phyloP scores from a whole-genome alignment of 1,140 invertebrate species.

The Linepithema humile region DNA sequence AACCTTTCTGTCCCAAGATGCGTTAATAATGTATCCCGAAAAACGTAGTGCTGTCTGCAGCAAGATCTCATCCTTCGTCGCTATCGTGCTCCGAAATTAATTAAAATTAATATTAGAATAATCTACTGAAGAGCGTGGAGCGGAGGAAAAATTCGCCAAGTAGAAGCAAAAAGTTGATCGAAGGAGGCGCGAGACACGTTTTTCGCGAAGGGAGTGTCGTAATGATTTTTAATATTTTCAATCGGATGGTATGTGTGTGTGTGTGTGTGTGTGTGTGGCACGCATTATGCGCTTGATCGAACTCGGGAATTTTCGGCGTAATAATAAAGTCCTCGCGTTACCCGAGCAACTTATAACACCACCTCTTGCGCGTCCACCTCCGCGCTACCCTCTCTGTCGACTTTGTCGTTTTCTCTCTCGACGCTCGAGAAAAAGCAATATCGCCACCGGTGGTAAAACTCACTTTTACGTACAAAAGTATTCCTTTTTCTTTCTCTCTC shows the following conservation, averaged over 20 bases:
- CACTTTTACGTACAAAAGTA: constrained; percentile 16
- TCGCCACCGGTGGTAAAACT: constrained; percentile 8
- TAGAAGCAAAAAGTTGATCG: neutral
- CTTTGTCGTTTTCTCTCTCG: constrained; percentile 28
- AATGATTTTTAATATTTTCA: constrained; percentile 41
- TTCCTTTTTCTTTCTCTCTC: neutral
- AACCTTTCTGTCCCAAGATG: neutral
- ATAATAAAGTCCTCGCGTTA: constrained; percentile 41
- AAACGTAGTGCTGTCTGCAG: neutral
- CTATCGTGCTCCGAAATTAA: constrained; percentile 22
- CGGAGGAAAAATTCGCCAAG: neutral
- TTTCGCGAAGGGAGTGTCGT: neutral
- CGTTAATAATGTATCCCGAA: neutral
- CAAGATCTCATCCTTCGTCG: neutral
- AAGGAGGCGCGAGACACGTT: too few relatives aligned
- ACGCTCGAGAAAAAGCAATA: constrained; percentile 24
- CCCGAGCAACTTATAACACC: neutral
- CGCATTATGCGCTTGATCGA: constrained; percentile 10
- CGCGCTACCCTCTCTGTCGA: neutral
- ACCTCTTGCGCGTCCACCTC: neutral
- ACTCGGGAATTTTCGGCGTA: constrained; percentile 29
- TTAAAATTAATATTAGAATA: constrained; percentile 44
- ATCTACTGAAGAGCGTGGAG: neutral
- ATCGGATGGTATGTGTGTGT: constrained; percentile 19
- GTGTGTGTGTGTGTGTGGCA: too few relatives aligned